Percentiles rank a stretch among this genome's conserved stretches.
Conservation (phyloP, 2,797 vertebrate species). For the Myotis pilosus region DNA sequence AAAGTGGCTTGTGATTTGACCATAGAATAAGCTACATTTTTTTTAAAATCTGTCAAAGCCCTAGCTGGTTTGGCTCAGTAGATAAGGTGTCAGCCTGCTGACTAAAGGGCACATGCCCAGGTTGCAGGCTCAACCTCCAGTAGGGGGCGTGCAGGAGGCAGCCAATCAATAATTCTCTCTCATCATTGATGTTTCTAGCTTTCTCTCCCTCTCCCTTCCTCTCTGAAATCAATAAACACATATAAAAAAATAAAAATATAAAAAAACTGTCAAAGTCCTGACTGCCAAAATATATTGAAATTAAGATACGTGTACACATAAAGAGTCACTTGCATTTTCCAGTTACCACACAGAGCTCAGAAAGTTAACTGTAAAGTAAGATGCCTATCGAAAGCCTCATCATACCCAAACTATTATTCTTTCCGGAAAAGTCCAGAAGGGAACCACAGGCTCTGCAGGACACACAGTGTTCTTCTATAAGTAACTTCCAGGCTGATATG, state of each 20-base stretch:
- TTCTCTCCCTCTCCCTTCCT: too few relatives aligned
- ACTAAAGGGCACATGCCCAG: too few relatives aligned
- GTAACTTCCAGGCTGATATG: constrained; percentile 1
- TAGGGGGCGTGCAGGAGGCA: too few relatives aligned
- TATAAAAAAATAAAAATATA: neutral
- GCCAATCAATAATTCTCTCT: too few relatives aligned
- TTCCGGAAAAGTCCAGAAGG: neutral
- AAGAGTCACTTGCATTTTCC: constrained; percentile 25
- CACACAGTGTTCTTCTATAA: neutral
- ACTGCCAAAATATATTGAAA: constrained; percentile 17
- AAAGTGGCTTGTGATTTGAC: constrained; percentile 59
- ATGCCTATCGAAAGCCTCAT: neutral
- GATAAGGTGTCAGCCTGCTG: too few relatives aligned
- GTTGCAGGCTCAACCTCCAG: too few relatives aligned
- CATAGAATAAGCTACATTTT: constrained; percentile 28
- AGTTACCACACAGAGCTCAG: constrained; percentile 44
- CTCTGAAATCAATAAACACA: too few relatives aligned
- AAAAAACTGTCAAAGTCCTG: constrained; percentile 18
- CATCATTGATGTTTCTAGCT: too few relatives aligned
- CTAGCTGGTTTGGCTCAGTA: too few relatives aligned
- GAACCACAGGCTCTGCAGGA: neutral
- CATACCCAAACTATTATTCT: constrained; percentile 19
- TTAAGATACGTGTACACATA: neutral
- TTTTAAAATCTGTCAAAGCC: too few relatives aligned
- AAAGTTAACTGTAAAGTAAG: neutral